A percentile compares a stretch with the other conserved stretches of the same genome.
These are phyloP conservation scores for Synergus japonicus DNA, from an alignment of 2,888 invertebrate genomes.

Conservation along the genomic window DNA sequence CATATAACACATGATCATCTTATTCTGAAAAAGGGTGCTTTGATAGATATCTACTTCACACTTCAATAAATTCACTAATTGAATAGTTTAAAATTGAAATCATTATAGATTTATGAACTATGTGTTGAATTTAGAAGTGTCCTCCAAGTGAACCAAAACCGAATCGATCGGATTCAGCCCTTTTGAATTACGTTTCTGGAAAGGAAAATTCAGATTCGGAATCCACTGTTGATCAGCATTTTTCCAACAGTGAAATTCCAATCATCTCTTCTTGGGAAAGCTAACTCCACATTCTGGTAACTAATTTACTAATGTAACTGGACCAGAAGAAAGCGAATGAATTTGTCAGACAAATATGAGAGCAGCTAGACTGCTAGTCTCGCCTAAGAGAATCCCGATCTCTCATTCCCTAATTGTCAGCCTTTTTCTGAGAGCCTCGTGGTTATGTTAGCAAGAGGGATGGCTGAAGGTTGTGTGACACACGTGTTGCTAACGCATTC, in stretches of 20 bases:
- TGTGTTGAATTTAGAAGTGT: too few relatives aligned
- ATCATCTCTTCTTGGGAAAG: too few relatives aligned
- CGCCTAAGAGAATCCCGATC: conserved; percentile 44
- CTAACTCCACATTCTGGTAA: too few relatives aligned
- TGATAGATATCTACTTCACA: neutral
- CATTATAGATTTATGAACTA: too few relatives aligned
- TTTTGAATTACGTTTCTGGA: neutral
- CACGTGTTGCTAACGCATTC: conserved; percentile 76
- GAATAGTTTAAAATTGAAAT: neutral
- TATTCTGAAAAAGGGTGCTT: neutral
- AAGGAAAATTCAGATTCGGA: neutral
- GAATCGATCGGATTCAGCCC: too few relatives aligned
- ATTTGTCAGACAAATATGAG: conserved; percentile 34
- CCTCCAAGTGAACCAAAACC: too few relatives aligned
- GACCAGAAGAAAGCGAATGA: neutral
- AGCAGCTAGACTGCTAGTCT: conserved; percentile 55
- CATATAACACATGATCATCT: neutral
- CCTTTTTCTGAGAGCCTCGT: conserved; percentile 5
- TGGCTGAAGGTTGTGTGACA: conserved; percentile 57
- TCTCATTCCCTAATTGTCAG: conserved; percentile 51
- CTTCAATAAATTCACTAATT: too few relatives aligned
- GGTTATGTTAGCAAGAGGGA: conserved; percentile 44
- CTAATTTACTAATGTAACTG: neutral
- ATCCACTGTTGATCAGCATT: too few relatives aligned
- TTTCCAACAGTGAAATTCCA: too few relatives aligned